Percentiles rank a stretch among this genome's conserved stretches.
phyloP scores from a whole-genome alignment of 2,113 vertebrate genomes.

The Zapus hudsonius region DNA sequence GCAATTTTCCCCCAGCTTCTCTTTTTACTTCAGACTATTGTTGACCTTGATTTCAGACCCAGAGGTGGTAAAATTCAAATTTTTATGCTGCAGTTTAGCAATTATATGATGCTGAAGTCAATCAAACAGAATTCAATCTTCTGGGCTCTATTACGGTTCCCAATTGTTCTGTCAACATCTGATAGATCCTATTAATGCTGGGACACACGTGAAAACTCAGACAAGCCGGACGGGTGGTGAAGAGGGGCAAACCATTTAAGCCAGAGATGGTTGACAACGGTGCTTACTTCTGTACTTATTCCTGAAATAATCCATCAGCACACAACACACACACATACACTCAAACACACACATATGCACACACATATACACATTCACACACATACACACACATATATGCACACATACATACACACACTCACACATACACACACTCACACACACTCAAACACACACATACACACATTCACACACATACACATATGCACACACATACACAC shows the following conservation, averaged over 20 bases:
- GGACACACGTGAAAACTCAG: not conserved
- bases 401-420: not conserved
- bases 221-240: constrained; percentile 13
- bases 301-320: constrained; percentile 40
- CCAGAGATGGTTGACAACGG: not conserved
- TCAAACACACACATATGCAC: not conserved
- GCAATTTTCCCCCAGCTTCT: constrained; percentile 66
- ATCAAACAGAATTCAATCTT: constrained; percentile 56
- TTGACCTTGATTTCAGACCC: constrained; percentile 55
- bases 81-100: constrained; percentile 56
- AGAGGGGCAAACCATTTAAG: not conserved
- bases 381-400: not conserved
- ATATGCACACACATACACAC: not conserved
- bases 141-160: not conserved
- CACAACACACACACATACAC: not conserved
- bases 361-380: not conserved
- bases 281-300: not conserved
- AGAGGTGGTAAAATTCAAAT: constrained; percentile 50
- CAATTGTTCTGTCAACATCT: constrained; percentile 28
- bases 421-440: not conserved
- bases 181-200: constrained; percentile 5
- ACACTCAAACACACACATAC: not conserved
- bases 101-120: constrained; percentile 33
- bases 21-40: constrained; percentile 62
- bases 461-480: not conserved